Base-by-base conservation (phyloP, 2,888 invertebrate genomes). In the Eulithis testata region DNA sequence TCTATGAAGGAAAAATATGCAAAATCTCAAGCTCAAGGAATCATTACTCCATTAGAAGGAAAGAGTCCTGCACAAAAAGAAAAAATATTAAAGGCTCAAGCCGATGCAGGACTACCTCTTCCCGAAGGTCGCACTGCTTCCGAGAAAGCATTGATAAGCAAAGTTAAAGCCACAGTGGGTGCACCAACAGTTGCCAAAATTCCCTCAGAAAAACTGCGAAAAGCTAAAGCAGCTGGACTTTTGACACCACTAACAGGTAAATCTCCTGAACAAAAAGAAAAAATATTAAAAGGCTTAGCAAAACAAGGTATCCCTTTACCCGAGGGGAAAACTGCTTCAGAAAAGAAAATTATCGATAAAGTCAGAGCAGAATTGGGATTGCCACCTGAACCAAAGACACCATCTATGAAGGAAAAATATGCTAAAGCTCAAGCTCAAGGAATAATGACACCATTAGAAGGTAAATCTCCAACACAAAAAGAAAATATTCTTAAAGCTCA, bases 121-220 rank as follows among this genome's bases (percentile, higher is more conserved):
- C 78, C 80, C 1, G 79, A 78, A 58, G 81, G 63, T 0, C 78
- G 78, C 73, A 80, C 82, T 0, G 21, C 73, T 0, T 84, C 83
- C 0, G 85, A 81, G 44, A 77, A 81, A 65, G 74, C 73, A 7
- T 50, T 81, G 0, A 65, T 72, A 11, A 27, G 56, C 0, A 71
- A 75, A 63, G 66, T 73, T 11, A 66, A 65, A 12, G 66, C 63
- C 2, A 65, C 68, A 1, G 27, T 66, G 1, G 80, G 80, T 1
- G 65, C 71, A 73, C 71, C 71, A n/a, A 49, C 71, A 62, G 57
- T 68, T 6, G 73, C 5, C 6, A 59, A 63, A 43, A 76, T 76
- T 5, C 21, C 69, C 3, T 66, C 66, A 1, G 66, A 66, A 47
- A 66, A 66, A 52, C 60, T 71, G 6, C 55, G 56, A 0, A 75